Conservation (phyloP, 2,888 invertebrate genomes). For the Caenorhabditis doughertyi region DNA sequence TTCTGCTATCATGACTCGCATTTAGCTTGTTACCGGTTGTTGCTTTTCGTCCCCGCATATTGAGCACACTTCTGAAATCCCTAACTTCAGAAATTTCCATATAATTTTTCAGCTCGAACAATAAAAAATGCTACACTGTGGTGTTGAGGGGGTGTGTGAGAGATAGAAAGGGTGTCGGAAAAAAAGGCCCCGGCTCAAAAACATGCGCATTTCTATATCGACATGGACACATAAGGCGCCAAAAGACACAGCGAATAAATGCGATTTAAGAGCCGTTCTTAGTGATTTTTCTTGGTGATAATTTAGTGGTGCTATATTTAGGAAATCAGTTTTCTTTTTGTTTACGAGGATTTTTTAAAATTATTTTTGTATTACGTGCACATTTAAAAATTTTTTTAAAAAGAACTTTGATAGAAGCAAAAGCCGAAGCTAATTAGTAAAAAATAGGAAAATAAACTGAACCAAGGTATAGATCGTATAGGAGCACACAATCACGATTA, state of each 20-base stretch:
- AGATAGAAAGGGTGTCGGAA: conserved; percentile 22
- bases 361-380: too few species aligned
- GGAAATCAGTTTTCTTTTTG: background rate
- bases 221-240: conserved; percentile 46
- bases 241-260: conserved; percentile 10
- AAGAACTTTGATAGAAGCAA: background rate
- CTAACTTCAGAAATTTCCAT: too few species aligned
- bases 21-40: conserved; percentile 60
- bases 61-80: conserved; percentile 67
- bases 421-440: conserved; percentile 12
- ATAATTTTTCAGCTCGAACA: conserved; percentile 21
- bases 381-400: background rate
- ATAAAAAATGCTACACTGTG: conserved; percentile 27
- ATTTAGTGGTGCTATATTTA: background rate
- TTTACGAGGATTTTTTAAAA: background rate
- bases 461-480: conserved; percentile 28
- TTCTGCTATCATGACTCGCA: conserved; percentile 57
- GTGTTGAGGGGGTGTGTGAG: conserved; percentile 26
- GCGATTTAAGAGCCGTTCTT: conserved; percentile 2
- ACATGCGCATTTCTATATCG: conserved; percentile 32
- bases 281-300: conserved; percentile 4
- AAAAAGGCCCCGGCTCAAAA: conserved; percentile 31
- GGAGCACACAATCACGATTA: conserved; percentile 52
- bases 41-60: conserved; percentile 66
- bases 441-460: conserved; percentile 2